Percentiles rank a stretch among this genome's conserved stretches.
Evolutionary conservation across 2,888 invertebrate species (phyloP).

Genomic region (Cordylochernes scorpioides): DNA sequence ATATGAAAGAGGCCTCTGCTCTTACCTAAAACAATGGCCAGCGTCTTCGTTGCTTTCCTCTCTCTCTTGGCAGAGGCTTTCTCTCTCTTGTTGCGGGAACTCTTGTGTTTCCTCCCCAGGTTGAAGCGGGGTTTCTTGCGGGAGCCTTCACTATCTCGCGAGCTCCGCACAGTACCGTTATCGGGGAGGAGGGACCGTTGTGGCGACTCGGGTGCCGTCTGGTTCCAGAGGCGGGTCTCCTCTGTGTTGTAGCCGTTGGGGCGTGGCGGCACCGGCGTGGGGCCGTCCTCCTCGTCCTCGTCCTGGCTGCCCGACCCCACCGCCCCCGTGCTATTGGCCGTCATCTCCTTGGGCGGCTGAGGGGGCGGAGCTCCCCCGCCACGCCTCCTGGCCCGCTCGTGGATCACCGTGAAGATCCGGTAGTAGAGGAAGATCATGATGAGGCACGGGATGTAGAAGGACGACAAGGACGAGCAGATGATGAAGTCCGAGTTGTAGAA

Average conservation of each 20-base stretch:
- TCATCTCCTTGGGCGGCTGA: constrained; percentile 4
- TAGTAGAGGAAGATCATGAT: constrained; percentile 95
- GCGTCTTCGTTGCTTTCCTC: constrained; percentile 87
- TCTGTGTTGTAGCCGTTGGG: constrained; percentile 7
- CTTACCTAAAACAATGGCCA: constrained; percentile 91
- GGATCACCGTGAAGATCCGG: constrained; percentile 79
- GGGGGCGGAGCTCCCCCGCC: constrained; percentile 40
- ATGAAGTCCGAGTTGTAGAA: constrained; percentile 96
- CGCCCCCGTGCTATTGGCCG: constrained; percentile 40
- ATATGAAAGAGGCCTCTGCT: neutral
- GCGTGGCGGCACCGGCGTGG: constrained; percentile 3
- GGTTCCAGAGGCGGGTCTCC: constrained; percentile 15
- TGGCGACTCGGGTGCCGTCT: too few relatives aligned
- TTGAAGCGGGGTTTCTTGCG: constrained; percentile 16
- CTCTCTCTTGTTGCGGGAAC: constrained; percentile 73
- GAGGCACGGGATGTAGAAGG: constrained; percentile 94
- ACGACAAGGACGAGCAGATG: constrained; percentile 85
- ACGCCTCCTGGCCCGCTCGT: constrained; percentile 53
- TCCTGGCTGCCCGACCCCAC: constrained; percentile 60
- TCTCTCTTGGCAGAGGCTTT: constrained; percentile 81
- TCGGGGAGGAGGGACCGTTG: too few relatives aligned
- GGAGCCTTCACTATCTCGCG: neutral
- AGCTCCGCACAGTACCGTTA: neutral
- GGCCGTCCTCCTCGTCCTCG: constrained; percentile 15
- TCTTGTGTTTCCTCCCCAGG: constrained; percentile 42